Evolutionary conservation across 2,113 vertebrate species (phyloP).

Genomic region (Bubo bubo): DNA sequence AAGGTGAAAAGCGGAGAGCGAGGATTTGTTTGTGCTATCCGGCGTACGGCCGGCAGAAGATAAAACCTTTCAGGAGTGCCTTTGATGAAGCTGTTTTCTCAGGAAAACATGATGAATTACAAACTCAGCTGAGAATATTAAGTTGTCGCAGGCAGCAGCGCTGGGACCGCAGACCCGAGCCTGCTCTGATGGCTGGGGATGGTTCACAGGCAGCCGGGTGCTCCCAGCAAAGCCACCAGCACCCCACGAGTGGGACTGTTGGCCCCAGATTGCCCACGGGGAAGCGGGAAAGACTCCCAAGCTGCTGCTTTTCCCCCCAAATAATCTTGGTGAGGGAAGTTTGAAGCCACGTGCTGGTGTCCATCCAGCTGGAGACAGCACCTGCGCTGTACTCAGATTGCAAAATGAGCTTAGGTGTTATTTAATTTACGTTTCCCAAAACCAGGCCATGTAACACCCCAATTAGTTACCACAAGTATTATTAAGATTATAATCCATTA

Average conservation of each 20-base stretch:
- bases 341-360: not conserved
- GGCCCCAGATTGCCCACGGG: not conserved
- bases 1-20: not conserved
- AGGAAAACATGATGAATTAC: not conserved
- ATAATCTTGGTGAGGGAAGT: not conserved
- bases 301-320: not conserved
- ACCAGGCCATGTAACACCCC: not conserved
- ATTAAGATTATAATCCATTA: not conserved
- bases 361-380: not conserved
- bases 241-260: not conserved
- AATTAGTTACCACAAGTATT: not conserved
- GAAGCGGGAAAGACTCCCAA: fast-evolving
- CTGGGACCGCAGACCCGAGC: not conserved
- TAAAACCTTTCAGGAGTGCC: not conserved
- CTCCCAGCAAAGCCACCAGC: not conserved
- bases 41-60: fast-evolving
- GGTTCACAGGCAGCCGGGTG: not conserved
- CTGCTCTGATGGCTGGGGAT: not conserved
- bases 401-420: not conserved
- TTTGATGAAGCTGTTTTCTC: not conserved
- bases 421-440: not conserved
- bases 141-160: not conserved
- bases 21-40: not conserved
- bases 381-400: not conserved
- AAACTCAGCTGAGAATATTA: not conserved